These are phyloP conservation scores for Nannoperca obscura DNA, from an alignment of 2,797 vertebrate genomes.

Conservation along the genomic window DNA sequence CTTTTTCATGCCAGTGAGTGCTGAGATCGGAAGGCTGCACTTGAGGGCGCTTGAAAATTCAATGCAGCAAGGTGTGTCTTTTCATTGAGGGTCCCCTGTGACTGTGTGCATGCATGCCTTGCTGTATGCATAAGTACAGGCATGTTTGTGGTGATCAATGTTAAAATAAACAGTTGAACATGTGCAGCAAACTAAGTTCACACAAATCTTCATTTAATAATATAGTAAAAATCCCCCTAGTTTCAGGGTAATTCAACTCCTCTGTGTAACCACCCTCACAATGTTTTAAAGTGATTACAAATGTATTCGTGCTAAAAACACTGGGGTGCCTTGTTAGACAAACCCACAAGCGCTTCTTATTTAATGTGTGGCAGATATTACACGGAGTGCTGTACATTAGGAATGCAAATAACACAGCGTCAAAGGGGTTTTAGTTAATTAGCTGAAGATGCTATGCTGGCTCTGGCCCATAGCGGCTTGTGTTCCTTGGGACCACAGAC, in stretches of 20 bases:
- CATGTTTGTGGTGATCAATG: not conserved
- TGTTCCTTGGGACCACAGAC: conserved; percentile 62
- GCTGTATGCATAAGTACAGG: not conserved
- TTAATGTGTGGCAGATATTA: conserved; percentile 74
- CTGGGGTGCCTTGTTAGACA: conserved; percentile 77
- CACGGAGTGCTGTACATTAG: conserved; percentile 68
- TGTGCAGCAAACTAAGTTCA: not conserved
- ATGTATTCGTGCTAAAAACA: conserved; percentile 72
- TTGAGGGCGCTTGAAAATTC: conserved; percentile 60
- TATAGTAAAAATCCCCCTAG: conserved; percentile 13
- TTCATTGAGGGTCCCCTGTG: conserved; percentile 19
- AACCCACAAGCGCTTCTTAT: conserved; percentile 67
- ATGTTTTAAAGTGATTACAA: conserved; percentile 71
- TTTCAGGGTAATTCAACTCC: conserved; percentile 43
- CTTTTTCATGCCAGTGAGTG: conserved; percentile 47
- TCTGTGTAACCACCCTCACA: conserved; percentile 28
- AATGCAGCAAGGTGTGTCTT: conserved; percentile 27
- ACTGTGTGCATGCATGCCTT: conserved; percentile 21
- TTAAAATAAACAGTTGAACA: conserved; percentile 1
- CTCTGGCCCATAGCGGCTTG: conserved; percentile 67
- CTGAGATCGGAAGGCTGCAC: conserved; percentile 49
- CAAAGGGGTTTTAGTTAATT: conserved; percentile 78
- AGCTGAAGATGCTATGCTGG: conserved; percentile 69
- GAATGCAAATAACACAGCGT: conserved; percentile 75
- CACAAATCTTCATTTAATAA: conserved; percentile 35